A percentile compares a stretch with the other conserved stretches of the same genome.
These are phyloP conservation scores for Solea senegalensis DNA, from an alignment of 2,113 vertebrate species.

Conservation along the genomic window DNA sequence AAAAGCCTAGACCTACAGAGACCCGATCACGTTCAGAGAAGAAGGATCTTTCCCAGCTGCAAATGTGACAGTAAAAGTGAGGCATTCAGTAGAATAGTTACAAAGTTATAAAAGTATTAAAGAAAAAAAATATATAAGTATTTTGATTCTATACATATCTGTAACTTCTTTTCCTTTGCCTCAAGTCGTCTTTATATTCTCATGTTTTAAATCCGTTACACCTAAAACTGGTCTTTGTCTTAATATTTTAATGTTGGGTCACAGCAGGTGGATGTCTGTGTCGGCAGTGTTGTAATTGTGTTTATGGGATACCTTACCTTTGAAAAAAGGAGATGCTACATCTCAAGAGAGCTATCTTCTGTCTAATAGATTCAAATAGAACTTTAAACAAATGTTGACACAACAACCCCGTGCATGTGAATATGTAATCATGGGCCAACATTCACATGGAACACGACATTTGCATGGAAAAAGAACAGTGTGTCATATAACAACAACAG, in stretches of 20 bases:
- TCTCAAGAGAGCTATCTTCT: too few species aligned
- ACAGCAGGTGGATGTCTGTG: too few species aligned
- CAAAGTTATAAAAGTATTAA: neutral
- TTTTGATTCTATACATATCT: too few species aligned
- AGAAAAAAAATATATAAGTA: neutral
- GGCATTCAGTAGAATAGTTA: neutral
- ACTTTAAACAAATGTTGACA: neutral
- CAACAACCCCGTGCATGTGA: neutral
- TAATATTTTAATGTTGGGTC: too few species aligned
- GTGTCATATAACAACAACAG: neutral
- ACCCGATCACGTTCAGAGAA: neutral
- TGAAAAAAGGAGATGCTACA: too few species aligned
- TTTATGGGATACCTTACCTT: too few species aligned
- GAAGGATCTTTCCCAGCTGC: neutral
- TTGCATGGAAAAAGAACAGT: conserved; percentile 20
- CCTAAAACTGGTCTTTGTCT: too few species aligned
- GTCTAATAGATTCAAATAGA: too few species aligned
- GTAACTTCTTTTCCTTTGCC: too few species aligned
- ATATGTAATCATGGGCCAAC: neutral
- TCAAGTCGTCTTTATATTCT: too few species aligned
- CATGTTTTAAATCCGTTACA: too few species aligned
- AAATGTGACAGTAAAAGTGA: neutral
- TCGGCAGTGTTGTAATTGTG: too few species aligned
- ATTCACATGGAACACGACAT: neutral
- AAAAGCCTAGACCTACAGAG: conserved; percentile 4